Evolutionary conservation across 1,140 invertebrate species (phyloP).

Genomic region (Alviniconcha marisindica): DNA sequence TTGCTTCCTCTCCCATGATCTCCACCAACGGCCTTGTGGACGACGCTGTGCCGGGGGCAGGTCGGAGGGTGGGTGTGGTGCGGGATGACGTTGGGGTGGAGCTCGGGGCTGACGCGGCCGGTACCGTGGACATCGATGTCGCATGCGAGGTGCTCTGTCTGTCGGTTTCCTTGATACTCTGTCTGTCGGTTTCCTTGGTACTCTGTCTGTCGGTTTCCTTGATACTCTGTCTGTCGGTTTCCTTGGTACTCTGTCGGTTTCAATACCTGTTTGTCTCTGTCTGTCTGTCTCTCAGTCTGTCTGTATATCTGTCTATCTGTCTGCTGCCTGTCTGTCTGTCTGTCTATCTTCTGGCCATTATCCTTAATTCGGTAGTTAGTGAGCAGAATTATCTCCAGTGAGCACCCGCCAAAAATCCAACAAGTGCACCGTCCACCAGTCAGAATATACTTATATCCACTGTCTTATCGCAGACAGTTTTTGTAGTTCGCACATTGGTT

Average conservation of each 20-base stretch:
- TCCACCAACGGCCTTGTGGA: neutral
- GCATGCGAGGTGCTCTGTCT: conserved; percentile 27
- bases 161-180: neutral
- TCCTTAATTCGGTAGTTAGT: too few relatives aligned
- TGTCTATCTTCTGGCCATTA: too few relatives aligned
- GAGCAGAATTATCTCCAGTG: too few relatives aligned
- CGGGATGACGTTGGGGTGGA: neutral
- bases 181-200: neutral
- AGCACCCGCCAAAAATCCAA: too few relatives aligned
- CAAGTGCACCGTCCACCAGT: too few relatives aligned
- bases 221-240: neutral
- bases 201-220: neutral
- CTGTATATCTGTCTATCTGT: neutral
- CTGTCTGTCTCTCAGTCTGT: neutral
- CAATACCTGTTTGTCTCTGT: neutral
- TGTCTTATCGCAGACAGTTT: too few relatives aligned
- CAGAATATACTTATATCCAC: too few relatives aligned
- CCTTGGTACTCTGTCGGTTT: neutral
- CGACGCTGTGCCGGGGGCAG: neutral
- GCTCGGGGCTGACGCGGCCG: neutral
- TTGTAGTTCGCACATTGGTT: too few relatives aligned
- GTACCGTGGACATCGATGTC: neutral
- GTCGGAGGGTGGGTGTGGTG: neutral
- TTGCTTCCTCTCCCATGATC: neutral
- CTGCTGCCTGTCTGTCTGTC: neutral